phyloP scores from a whole-genome alignment of 2,113 vertebrate species.

The Sebastes schlegelii region DNA sequence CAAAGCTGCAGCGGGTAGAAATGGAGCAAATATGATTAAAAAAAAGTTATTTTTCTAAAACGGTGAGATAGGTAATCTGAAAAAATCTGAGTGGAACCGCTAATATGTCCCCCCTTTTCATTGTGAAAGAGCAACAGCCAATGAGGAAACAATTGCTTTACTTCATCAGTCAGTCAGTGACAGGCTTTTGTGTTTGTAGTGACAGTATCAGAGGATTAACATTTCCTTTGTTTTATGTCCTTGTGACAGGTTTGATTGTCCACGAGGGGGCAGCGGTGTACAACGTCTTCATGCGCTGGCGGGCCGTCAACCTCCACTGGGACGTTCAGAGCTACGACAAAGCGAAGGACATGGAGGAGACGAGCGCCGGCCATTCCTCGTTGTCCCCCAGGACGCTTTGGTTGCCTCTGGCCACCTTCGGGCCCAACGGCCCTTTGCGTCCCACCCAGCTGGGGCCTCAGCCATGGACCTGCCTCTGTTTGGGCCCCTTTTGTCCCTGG shows the following conservation, averaged over 20 bases:
- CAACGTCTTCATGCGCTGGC: slow-evolving; percentile 94
- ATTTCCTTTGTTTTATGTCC: background rate
- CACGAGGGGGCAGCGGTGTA: slow-evolving; percentile 97
- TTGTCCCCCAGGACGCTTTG: slow-evolving; percentile 89
- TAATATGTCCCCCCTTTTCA: too few relatives aligned
- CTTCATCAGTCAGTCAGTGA: too few relatives aligned
- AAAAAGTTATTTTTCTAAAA: too few relatives aligned
- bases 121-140: too few relatives aligned
- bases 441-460: slow-evolving; percentile 87
- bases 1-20: too few relatives aligned
- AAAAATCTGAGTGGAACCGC: too few relatives aligned
- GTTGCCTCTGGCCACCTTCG: slow-evolving; percentile 88
- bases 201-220: background rate
- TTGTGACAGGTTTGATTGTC: slow-evolving; percentile 86
- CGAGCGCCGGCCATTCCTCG: slow-evolving; percentile 82
- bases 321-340: slow-evolving; percentile 94
- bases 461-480: slow-evolving; percentile 87
- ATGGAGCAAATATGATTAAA: too few relatives aligned
- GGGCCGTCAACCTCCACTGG: slow-evolving; percentile 96
- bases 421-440: slow-evolving; percentile 86
- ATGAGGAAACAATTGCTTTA: too few relatives aligned
- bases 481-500: slow-evolving; percentile 83
- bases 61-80: too few relatives aligned
- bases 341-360: slow-evolving; percentile 91
- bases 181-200: too few relatives aligned